phyloP scores from a whole-genome alignment of 2,888 invertebrate genomes.

The Theretra japonica region DNA sequence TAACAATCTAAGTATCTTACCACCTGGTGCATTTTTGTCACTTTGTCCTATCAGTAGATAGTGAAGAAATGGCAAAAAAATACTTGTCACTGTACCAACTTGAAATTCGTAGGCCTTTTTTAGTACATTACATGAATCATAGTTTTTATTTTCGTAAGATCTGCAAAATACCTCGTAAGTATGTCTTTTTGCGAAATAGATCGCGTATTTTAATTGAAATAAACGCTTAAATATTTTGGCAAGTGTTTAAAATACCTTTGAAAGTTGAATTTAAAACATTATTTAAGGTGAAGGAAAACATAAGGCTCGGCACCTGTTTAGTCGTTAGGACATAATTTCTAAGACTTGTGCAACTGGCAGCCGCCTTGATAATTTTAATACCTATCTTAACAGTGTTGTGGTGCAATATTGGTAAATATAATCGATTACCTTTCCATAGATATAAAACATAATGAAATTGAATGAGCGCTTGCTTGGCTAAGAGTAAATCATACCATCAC shows the following conservation, averaged over 20 bases:
- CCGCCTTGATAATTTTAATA: constrained; percentile 2
- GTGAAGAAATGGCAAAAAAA: too few species aligned
- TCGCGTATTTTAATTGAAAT: not conserved
- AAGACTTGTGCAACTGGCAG: constrained; percentile 7
- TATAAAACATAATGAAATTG: not conserved
- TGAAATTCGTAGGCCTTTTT: too few species aligned
- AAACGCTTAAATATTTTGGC: too few species aligned
- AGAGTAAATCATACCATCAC: too few species aligned
- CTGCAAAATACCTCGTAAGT: too few species aligned
- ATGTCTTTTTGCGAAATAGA: not conserved
- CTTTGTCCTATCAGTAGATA: too few species aligned
- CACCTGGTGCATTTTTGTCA: too few species aligned
- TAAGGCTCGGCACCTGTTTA: constrained; percentile 12
- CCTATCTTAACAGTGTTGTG: constrained; percentile 15
- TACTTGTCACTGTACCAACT: too few species aligned
- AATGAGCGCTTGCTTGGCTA: too few species aligned
- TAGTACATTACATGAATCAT: too few species aligned
- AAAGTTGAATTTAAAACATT: constrained; percentile 20
- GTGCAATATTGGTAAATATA: constrained; percentile 1
- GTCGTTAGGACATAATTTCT: constrained; percentile 11
- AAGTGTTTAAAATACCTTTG: not conserved
- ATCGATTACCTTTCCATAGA: not conserved
- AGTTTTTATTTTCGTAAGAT: too few species aligned
- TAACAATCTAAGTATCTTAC: too few species aligned
- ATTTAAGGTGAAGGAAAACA: constrained; percentile 25